These are phyloP conservation scores for Malurus leucopterus DNA, from an alignment of 2,797 vertebrate species.

Conservation along the genomic window DNA sequence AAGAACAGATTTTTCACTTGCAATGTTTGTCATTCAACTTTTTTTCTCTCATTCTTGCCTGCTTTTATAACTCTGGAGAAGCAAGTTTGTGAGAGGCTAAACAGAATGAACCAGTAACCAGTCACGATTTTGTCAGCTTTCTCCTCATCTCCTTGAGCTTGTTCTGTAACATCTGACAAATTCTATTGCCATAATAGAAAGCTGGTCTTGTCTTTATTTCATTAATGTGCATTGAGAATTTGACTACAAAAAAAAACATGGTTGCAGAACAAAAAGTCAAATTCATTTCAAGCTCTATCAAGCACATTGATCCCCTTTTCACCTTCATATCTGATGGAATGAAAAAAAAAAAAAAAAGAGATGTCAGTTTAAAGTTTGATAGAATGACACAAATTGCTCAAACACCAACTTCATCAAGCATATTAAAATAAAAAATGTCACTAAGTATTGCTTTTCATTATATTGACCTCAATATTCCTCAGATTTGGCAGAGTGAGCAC, in stretches of 20 bases:
- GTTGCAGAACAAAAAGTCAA: background rate
- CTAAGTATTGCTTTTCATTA: background rate
- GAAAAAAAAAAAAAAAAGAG: background rate
- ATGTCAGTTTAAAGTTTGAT: background rate
- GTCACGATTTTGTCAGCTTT: background rate
- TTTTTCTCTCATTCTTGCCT: background rate
- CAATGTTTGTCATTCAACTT: background rate
- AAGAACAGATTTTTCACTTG: background rate
- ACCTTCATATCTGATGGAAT: background rate
- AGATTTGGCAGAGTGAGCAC: background rate
- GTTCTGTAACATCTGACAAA: background rate
- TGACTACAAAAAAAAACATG: background rate
- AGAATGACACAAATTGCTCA: background rate
- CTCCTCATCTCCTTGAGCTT: background rate
- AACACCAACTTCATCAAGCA: background rate
- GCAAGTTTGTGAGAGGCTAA: background rate
- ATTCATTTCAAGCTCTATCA: constrained; percentile 36
- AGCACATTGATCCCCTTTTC: background rate
- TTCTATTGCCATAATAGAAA: background rate
- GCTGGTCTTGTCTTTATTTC: background rate
- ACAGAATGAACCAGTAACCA: background rate
- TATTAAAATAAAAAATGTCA: background rate
- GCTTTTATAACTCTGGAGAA: background rate
- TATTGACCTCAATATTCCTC: background rate
- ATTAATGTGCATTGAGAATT: background rate